Evolutionary conservation across 2,888 invertebrate genomes (phyloP).

Genomic region (Nyleta sp.): DNA sequence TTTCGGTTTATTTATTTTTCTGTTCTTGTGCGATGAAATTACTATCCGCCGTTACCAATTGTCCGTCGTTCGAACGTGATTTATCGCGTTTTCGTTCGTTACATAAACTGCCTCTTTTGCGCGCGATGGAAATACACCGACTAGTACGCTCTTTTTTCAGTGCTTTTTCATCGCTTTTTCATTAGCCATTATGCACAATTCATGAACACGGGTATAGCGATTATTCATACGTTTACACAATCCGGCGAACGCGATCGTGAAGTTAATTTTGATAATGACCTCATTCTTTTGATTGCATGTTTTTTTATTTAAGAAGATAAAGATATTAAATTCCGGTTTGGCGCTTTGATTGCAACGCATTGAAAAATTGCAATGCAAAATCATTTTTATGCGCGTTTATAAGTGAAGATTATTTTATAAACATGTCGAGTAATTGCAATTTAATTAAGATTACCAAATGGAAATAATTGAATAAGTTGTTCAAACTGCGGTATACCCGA

Average conservation of each 20-base stretch:
- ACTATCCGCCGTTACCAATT: slow-evolving; percentile 1
- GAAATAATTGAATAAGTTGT: too few species aligned
- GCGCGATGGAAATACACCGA: slow-evolving; percentile 24
- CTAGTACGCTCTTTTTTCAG: not conserved
- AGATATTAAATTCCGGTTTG: not conserved
- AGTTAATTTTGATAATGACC: slow-evolving; percentile 35
- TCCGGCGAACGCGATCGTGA: not conserved
- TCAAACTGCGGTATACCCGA: too few species aligned
- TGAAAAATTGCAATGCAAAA: too few species aligned
- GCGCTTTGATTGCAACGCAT: too few species aligned
- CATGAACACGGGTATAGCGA: slow-evolving; percentile 10
- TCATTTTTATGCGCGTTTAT: too few species aligned
- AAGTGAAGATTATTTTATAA: too few species aligned
- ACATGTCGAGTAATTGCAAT: too few species aligned
- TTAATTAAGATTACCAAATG: too few species aligned
- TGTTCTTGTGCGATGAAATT: not conserved
- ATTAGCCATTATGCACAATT: slow-evolving; percentile 35
- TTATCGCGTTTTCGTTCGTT: slow-evolving; percentile 41
- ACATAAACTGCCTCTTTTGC: slow-evolving; percentile 27
- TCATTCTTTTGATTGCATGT: slow-evolving; percentile 17
- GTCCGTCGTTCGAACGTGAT: slow-evolving; percentile 26
- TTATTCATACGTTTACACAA: slow-evolving; percentile 20
- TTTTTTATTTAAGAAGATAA: slow-evolving; percentile 4
- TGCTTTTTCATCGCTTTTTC: slow-evolving; percentile 23
- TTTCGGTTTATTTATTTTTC: not conserved